Base-by-base conservation (phyloP, 2,888 invertebrate genomes). In the Platypus cylindrus region DNA sequence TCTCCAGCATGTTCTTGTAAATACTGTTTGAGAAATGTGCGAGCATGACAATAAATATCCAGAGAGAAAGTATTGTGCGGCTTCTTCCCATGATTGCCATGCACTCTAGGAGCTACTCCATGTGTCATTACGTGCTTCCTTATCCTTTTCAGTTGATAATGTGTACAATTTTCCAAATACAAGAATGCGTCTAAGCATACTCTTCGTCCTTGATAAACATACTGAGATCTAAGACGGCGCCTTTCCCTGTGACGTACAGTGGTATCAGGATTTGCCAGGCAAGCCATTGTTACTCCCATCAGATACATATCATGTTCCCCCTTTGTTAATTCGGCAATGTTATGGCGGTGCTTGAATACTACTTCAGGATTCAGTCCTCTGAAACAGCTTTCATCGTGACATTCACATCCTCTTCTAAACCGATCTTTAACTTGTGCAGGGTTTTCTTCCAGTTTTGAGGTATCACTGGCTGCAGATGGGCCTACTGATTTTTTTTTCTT, bases 281-380 rank as follows among this genome's bases (percentile, higher is more conserved):
- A 80, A 1, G 81, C 81, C 81, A 80, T 81, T 2, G 80, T 81
- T 17, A 83, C 77, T n/a, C 82, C 82, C 82, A 82, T 82, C 49
- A 82, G 62, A 54, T 83, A 83, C 82, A 83, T 82, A 57, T 82
- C 82, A 58, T 82, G 82, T 58, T 83, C 82, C 36, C 77, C 78
- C 60, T 82, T 81, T 1, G 82, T 82, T 38, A 82, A 55, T 57
- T 83, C 82, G 1, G 82, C 82, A 40, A 82, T 81, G 50, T 83
- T 82, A 22, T 82, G 61, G 46, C 82, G 65, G 55, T 83, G 82
- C 30, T 75, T 72, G 53, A 79, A 82, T 1, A 82, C 81, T 48
- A 72, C 74, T 49, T 81, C 81, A 1, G 81, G 72, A 54, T 76
- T 78, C 17, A 83, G 62, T n/a, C 75, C 77, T 35, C 73, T 66